These are phyloP conservation scores for Volucella inflata DNA, from an alignment of 2,888 invertebrate species.

Conservation along the genomic window DNA sequence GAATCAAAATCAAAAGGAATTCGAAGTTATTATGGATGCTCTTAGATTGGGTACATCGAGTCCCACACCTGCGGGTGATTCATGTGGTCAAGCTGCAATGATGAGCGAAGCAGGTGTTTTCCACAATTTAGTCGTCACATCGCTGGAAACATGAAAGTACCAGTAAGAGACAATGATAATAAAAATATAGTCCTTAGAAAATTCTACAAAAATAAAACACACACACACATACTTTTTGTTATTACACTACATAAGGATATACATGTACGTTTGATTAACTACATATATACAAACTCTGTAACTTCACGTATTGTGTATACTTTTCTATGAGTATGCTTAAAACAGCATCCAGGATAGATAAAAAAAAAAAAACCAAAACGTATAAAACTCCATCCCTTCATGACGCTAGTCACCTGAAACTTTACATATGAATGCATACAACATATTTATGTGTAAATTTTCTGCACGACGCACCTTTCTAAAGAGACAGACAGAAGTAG, in stretches of 20 bases:
- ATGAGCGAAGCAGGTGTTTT: constrained; percentile 85
- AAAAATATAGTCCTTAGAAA: constrained; percentile 51
- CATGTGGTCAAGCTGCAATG: constrained; percentile 87
- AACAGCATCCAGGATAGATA: constrained; percentile 26
- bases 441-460: constrained; percentile 4
- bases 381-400: constrained; percentile 36
- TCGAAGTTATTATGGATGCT: constrained; percentile 84
- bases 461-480: constrained; percentile 43
- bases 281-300: constrained; percentile 5
- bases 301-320: constrained; percentile 16
- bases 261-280: background rate
- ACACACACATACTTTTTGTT: background rate
- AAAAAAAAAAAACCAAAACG: constrained; percentile 28
- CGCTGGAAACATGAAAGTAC: constrained; percentile 84
- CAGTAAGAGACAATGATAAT: constrained; percentile 77
- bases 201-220: constrained; percentile 30
- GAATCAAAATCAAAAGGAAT: constrained; percentile 84
- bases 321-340: constrained; percentile 18
- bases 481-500: constrained; percentile 30
- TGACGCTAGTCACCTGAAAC: constrained; percentile 59
- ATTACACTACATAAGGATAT: background rate
- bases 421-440: no score
- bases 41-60: constrained; percentile 82
- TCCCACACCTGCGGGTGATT: constrained; percentile 82
- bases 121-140: constrained; percentile 83